Evolutionary conservation across 30 jellyfish, hydroid and myxozoan genomes (phyloP).

Genomic region (Nemopilema nomurai): DNA sequence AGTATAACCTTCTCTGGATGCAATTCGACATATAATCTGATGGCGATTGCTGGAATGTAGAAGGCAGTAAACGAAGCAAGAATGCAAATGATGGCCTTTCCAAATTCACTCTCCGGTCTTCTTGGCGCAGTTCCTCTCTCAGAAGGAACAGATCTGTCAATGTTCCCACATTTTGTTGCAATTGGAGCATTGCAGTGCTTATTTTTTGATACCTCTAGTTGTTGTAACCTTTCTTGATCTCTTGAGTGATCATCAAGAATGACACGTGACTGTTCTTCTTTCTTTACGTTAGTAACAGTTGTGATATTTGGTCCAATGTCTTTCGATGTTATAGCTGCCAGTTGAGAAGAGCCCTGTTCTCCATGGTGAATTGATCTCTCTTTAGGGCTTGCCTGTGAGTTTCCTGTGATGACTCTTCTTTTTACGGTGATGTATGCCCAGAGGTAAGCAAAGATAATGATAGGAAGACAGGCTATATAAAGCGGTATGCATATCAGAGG

Average conservation of each 20-base stretch:
- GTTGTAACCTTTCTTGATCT: no score
- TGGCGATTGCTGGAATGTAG: constrained; percentile 18
- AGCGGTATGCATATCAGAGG: not conserved
- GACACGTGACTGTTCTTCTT: no score
- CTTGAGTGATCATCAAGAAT: no score
- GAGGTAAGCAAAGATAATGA: not conserved
- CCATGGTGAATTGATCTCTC: not conserved
- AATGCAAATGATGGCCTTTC: constrained; percentile 20
- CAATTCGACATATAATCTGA: not conserved
- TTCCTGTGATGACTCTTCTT: not conserved
- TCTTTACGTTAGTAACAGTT: no score
- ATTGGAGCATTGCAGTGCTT: not conserved
- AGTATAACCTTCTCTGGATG: not conserved
- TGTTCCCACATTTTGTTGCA: not conserved
- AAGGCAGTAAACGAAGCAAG: constrained; percentile 1
- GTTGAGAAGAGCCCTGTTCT: no score
- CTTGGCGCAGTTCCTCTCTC: not conserved
- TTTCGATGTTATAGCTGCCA: no score
- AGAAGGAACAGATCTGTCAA: not conserved
- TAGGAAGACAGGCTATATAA: not conserved
- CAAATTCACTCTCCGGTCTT: constrained; percentile 14
- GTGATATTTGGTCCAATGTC: no score
- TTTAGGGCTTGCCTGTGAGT: not conserved
- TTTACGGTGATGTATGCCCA: not conserved
- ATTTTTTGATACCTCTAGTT: no score